A percentile compares a stretch with the other conserved stretches of the same genome.
Conservation (phyloP, 2,888 invertebrate species). For the Alloscopus bannaensis region DNA sequence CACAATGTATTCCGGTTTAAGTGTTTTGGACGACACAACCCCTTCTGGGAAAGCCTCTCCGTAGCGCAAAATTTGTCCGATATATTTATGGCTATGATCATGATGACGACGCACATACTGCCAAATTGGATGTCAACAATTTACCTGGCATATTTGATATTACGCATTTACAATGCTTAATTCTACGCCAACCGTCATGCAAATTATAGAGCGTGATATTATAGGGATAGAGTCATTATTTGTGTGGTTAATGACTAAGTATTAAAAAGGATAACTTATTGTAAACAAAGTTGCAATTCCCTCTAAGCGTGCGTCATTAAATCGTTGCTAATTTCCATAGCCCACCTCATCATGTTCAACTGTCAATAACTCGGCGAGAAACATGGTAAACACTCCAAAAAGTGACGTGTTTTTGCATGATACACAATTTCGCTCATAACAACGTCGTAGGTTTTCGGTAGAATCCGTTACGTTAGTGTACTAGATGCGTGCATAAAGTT, state of each 20-base stretch:
- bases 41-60: neutral
- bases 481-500: neutral
- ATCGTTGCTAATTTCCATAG: too few relatives aligned
- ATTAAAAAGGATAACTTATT: too few relatives aligned
- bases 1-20: slow-evolving; percentile 13
- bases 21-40: neutral
- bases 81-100: neutral
- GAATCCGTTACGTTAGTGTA: neutral
- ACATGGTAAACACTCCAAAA: neutral
- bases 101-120: neutral
- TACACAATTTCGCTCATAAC: neutral
- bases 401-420: neutral
- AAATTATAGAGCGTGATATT: neutral
- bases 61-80: neutral
- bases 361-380: too few relatives aligned
- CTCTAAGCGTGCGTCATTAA: too few relatives aligned
- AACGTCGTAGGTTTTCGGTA: neutral
- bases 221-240: neutral
- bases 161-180: neutral
- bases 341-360: too few relatives aligned
- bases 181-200: neutral
- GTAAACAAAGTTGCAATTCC: too few relatives aligned
- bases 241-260: too few relatives aligned
- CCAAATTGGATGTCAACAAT: neutral
- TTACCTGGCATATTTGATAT: too few relatives aligned